A percentile compares a stretch with the other conserved stretches of the same genome.
Conservation (phyloP, 2,113 vertebrate genomes). For the Thamnophis sirtalis region DNA sequence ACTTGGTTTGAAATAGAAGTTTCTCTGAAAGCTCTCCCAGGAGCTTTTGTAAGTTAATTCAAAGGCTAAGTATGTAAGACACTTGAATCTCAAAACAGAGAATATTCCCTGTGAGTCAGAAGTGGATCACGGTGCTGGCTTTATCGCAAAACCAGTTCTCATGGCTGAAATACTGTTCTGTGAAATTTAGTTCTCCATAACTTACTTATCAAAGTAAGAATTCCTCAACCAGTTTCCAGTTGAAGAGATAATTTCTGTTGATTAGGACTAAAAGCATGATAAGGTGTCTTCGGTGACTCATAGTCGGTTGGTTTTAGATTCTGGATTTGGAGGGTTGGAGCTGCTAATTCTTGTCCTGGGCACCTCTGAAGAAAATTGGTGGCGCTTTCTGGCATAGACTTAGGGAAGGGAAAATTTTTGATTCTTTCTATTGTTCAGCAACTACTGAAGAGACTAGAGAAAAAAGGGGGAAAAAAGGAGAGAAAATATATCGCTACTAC, state of each 20-base stretch:
- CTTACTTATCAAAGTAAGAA: conserved; percentile 23
- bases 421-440: neutral
- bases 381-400: neutral
- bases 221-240: neutral
- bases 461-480: neutral
- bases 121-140: neutral
- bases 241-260: neutral
- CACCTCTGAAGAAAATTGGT: neutral
- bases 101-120: neutral
- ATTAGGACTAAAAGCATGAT: neutral
- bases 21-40: neutral
- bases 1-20: neutral
- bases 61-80: neutral
- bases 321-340: neutral
- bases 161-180: neutral
- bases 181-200: conserved; percentile 28
- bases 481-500: neutral
- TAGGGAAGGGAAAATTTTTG: neutral
- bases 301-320: neutral
- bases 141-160: neutral
- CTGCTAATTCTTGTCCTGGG: neutral
- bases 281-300: neutral
- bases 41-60: neutral
- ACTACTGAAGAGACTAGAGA: neutral
- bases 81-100: neutral